Percentiles rank a stretch among this genome's conserved stretches.
Conservation (phyloP, 2,797 vertebrate species). For the Sebastes steindachneri region DNA sequence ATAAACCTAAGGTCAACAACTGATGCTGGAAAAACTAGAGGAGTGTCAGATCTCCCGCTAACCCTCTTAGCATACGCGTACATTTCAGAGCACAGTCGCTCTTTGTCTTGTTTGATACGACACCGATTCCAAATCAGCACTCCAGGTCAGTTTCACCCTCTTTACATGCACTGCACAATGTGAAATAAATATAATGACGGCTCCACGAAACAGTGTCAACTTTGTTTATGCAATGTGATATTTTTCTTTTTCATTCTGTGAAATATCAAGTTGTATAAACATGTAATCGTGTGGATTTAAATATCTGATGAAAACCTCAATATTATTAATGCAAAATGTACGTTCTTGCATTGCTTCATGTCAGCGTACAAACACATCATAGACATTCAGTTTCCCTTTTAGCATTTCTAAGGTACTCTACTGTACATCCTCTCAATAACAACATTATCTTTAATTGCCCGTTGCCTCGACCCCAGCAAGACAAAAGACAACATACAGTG, state of each 20-base stretch:
- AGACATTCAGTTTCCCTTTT: conserved; percentile 65
- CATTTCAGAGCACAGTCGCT: not conserved
- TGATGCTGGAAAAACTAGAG: not conserved
- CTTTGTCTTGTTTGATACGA: not conserved
- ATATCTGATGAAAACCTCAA: not conserved
- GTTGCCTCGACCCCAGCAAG: conserved; percentile 30
- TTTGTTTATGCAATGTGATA: not conserved
- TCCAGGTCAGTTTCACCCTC: not conserved
- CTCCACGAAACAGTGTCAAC: not conserved
- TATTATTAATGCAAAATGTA: not conserved
- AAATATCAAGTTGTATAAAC: not conserved
- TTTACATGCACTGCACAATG: conserved; percentile 18
- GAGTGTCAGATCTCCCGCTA: not conserved
- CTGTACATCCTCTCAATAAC: conserved; percentile 11
- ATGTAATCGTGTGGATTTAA: not conserved
- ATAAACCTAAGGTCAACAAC: not conserved
- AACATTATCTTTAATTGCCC: not conserved
- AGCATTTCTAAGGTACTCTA: conserved; percentile 7
- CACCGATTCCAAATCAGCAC: not conserved
- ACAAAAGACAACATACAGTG: conserved; percentile 17
- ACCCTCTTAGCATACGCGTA: not conserved
- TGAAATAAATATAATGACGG: conserved; percentile 29
- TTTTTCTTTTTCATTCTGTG: not conserved
- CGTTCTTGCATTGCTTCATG: not conserved
- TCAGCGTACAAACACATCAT: conserved; percentile 19